phyloP scores from a whole-genome alignment of 2,113 vertebrate species.

The Talpa occidentalis region DNA sequence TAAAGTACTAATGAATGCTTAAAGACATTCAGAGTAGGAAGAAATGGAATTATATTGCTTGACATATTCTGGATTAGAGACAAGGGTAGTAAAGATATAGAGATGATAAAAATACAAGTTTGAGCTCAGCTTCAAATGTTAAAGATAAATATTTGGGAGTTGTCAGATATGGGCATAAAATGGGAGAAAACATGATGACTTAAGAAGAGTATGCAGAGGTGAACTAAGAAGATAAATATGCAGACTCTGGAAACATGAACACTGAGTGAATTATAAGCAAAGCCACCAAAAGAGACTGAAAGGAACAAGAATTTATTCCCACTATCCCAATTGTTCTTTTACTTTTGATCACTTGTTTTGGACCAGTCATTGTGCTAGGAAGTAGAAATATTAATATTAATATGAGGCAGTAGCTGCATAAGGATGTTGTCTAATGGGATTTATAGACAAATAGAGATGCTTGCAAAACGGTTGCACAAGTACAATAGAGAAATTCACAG shows the following conservation, averaged over 20 bases:
- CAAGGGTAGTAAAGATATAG: background rate
- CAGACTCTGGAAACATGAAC: background rate
- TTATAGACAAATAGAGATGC: background rate
- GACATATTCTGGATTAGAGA: background rate
- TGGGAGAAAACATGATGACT: background rate
- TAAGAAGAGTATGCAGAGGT: background rate
- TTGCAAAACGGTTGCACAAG: background rate
- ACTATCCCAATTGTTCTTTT: background rate
- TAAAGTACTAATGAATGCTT: background rate
- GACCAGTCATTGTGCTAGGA: background rate
- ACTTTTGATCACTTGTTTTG: background rate
- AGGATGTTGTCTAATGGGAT: background rate
- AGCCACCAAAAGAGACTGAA: background rate
- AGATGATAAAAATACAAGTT: slow-evolving; percentile 12
- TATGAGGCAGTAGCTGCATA: background rate
- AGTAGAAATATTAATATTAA: background rate
- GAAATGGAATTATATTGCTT: background rate
- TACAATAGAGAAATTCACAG: background rate
- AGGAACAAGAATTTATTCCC: background rate
- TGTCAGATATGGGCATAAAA: background rate
- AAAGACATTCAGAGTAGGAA: background rate
- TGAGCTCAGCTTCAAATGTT: background rate
- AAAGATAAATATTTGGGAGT: background rate
- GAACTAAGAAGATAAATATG: slow-evolving; percentile 14
- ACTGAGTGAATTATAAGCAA: background rate